These are phyloP conservation scores for Leptothorax acervorum DNA, from an alignment of 2,888 invertebrate species.

Conservation along the genomic window DNA sequence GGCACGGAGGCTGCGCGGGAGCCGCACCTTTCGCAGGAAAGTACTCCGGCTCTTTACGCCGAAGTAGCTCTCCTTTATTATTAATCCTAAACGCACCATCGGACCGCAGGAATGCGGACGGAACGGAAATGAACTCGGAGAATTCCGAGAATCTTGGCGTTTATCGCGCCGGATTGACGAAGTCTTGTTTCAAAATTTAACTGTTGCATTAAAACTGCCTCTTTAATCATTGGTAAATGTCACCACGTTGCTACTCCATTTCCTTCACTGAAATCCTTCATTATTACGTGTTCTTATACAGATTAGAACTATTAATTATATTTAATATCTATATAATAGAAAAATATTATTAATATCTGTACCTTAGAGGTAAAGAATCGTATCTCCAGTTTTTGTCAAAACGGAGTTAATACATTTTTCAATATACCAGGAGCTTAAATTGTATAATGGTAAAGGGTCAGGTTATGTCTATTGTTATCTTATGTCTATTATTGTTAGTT, in stretches of 20 bases:
- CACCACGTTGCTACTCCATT: not conserved
- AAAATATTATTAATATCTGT: not conserved
- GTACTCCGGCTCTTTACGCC: not conserved
- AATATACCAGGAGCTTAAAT: too few species aligned
- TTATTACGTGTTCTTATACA: not conserved
- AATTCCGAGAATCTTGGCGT: constrained; percentile 9
- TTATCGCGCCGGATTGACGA: not conserved
- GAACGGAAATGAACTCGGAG: constrained; percentile 4
- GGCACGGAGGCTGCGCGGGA: not conserved
- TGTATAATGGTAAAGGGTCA: too few species aligned
- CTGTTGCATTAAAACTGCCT: not conserved
- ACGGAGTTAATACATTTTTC: too few species aligned
- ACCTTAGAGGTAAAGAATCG: too few species aligned
- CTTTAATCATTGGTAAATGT: not conserved
- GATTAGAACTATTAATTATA: not conserved
- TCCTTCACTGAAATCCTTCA: not conserved
- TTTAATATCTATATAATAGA: not conserved
- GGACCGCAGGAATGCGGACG: not conserved
- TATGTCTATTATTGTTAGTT: too few species aligned
- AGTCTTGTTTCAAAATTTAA: not conserved
- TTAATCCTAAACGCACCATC: constrained; percentile 36
- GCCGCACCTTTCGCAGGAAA: not conserved
- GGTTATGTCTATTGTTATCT: too few species aligned
- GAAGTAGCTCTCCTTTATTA: constrained; percentile 29
- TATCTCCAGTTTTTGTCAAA: too few species aligned